Conservation (phyloP, 2,888 invertebrate genomes). For the Siphlonurus alternatus region DNA sequence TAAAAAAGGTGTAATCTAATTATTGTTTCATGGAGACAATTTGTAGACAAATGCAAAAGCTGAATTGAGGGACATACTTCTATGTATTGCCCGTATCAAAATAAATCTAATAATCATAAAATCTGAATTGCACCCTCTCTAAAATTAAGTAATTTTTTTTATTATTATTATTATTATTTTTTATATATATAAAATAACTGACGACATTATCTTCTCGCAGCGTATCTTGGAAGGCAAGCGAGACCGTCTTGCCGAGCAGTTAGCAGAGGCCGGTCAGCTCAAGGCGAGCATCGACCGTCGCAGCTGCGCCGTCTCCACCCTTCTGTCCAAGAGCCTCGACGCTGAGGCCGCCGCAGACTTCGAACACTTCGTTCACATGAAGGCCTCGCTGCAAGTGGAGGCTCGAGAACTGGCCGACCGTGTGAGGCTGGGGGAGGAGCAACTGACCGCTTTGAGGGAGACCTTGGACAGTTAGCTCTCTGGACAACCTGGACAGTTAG, state of each 20-base stretch:
- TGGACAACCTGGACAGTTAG: too few species aligned
- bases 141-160: too few species aligned
- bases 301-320: conserved; percentile 48
- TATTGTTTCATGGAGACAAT: too few species aligned
- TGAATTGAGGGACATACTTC: too few species aligned
- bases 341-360: conserved; percentile 62
- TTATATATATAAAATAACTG: too few species aligned
- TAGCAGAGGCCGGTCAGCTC: conserved; percentile 65
- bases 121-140: too few species aligned
- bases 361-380: conserved; percentile 72
- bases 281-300: conserved; percentile 68
- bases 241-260: conserved; percentile 55
- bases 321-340: conserved; percentile 51
- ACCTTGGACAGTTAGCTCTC: conserved; percentile 26
- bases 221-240: conserved; percentile 54
- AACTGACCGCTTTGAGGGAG: conserved; percentile 51
- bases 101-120: too few species aligned
- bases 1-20: too few species aligned
- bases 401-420: conserved; percentile 67
- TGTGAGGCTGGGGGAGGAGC: conserved; percentile 65
- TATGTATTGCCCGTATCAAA: too few species aligned
- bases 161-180: too few species aligned
- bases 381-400: conserved; percentile 68
- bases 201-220: conserved; percentile 32
- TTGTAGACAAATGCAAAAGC: too few species aligned